Evolutionary conservation across 2,888 invertebrate genomes (phyloP).

Genomic region (Steinernema carpocapsae): DNA sequence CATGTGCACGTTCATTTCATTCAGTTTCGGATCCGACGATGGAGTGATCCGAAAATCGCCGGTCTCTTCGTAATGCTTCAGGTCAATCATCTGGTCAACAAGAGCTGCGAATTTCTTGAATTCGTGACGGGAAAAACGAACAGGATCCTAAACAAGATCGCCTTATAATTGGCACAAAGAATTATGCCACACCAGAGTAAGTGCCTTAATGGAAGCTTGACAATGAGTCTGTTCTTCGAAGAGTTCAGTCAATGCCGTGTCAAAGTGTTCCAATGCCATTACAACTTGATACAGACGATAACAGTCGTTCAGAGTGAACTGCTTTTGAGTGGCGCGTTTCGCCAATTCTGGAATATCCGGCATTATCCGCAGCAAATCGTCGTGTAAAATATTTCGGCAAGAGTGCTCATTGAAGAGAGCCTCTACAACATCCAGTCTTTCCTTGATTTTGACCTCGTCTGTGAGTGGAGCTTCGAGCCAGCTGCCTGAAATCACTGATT

Average conservation of each 20-base stretch:
- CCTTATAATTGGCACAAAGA: neutral
- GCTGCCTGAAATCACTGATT: conserved; percentile 48
- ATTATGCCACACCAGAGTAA: conserved; percentile 45
- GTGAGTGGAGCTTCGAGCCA: conserved; percentile 66
- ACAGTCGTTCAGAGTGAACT: conserved; percentile 49
- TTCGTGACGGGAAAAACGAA: conserved; percentile 41
- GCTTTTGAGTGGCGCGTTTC: conserved; percentile 45
- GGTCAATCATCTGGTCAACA: conserved; percentile 51
- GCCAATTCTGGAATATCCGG: conserved; percentile 58
- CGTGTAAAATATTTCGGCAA: conserved; percentile 48
- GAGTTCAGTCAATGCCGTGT: conserved; percentile 40
- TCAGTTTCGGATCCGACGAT: conserved; percentile 48
- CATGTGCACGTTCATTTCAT: conserved; percentile 43
- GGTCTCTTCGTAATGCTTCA: conserved; percentile 52
- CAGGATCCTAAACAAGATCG: conserved; percentile 44
- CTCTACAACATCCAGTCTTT: conserved; percentile 61
- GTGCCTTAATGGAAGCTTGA: conserved; percentile 44
- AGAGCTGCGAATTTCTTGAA: conserved; percentile 48
- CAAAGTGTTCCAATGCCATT: conserved; percentile 42
- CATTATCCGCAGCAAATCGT: conserved; percentile 53
- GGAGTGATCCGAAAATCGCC: conserved; percentile 57
- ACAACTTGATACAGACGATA: conserved; percentile 47
- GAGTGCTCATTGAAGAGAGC: conserved; percentile 47
- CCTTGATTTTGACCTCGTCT: conserved; percentile 52
- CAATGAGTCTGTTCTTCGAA: conserved; percentile 40